These are phyloP conservation scores for Gadus chalcogrammus DNA, from an alignment of 2,113 vertebrate genomes.

Conservation along the genomic window DNA sequence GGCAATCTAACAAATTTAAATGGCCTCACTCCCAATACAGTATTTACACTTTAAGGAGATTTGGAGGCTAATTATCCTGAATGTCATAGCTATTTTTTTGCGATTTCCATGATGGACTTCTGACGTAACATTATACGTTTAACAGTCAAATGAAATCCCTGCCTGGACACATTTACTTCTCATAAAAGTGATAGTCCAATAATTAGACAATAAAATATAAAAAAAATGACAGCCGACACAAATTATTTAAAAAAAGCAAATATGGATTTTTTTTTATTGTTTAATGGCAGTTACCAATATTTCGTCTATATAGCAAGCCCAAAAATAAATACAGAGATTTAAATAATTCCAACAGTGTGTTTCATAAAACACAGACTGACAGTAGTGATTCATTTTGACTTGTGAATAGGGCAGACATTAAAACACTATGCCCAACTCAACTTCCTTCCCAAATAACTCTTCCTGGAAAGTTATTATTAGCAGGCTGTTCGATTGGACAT, in stretches of 20 bases:
- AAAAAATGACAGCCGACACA: neutral
- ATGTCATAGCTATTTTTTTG: no score
- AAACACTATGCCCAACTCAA: slow-evolving; percentile 33
- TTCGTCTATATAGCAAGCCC: slow-evolving; percentile 63
- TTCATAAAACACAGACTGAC: slow-evolving; percentile 55
- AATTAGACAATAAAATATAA: neutral
- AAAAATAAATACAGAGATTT: slow-evolving; percentile 71
- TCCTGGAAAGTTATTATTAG: no score
- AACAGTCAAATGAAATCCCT: no score
- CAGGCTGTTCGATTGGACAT: no score
- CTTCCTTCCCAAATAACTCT: slow-evolving; percentile 2
- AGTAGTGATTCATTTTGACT: slow-evolving; percentile 59
- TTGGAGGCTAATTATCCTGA: no score
- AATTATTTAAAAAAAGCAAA: slow-evolving; percentile 36
- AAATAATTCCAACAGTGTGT: slow-evolving; percentile 66
- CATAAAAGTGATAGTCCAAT: no score
- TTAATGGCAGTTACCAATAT: slow-evolving; percentile 69
- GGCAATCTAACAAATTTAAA: no score
- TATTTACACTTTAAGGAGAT: no score
- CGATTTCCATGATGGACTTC: no score
- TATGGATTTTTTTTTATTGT: slow-evolving; percentile 53
- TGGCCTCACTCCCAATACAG: no score
- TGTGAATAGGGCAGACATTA: slow-evolving; percentile 33
- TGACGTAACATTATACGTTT: no score
- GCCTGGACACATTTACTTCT: no score